Percentiles rank a stretch among this genome's conserved stretches.
phyloP scores from a whole-genome alignment of 1,140 invertebrate species.

The Proales similis region DNA sequence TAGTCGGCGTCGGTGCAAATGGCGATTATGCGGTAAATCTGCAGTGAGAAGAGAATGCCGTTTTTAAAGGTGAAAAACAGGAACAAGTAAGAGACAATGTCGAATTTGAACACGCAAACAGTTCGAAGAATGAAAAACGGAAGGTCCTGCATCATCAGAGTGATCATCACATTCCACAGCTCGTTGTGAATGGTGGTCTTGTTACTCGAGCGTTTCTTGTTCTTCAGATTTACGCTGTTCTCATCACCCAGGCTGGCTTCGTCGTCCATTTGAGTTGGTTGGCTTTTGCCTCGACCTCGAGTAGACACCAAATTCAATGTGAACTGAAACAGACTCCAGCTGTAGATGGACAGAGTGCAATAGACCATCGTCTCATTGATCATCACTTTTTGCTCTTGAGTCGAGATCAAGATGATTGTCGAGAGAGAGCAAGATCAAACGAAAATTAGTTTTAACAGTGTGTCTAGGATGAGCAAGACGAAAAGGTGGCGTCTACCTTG shows the following conservation, averaged over 20 bases:
- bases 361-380: neutral
- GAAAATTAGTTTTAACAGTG: neutral
- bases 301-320: neutral
- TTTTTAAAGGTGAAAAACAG: slow-evolving; percentile 81
- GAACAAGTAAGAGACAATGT: slow-evolving; percentile 77
- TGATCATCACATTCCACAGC: slow-evolving; percentile 62
- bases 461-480: too few species aligned
- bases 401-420: neutral
- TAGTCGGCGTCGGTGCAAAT: too few species aligned
- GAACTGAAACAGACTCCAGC: neutral
- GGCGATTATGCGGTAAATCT: slow-evolving; percentile 65
- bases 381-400: neutral
- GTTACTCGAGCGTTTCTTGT: neutral
- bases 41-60: slow-evolving; percentile 70
- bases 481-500: too few species aligned
- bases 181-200: slow-evolving; percentile 44
- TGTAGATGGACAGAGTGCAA: neutral
- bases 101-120: slow-evolving; percentile 71
- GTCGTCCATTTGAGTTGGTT: neutral
- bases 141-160: slow-evolving; percentile 60
- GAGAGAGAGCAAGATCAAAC: neutral
- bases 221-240: neutral
- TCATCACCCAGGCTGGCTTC: neutral
- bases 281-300: neutral
- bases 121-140: slow-evolving; percentile 73